These are phyloP conservation scores for Pyrgus malvae DNA, from an alignment of 2,888 invertebrate species.

Conservation along the genomic window DNA sequence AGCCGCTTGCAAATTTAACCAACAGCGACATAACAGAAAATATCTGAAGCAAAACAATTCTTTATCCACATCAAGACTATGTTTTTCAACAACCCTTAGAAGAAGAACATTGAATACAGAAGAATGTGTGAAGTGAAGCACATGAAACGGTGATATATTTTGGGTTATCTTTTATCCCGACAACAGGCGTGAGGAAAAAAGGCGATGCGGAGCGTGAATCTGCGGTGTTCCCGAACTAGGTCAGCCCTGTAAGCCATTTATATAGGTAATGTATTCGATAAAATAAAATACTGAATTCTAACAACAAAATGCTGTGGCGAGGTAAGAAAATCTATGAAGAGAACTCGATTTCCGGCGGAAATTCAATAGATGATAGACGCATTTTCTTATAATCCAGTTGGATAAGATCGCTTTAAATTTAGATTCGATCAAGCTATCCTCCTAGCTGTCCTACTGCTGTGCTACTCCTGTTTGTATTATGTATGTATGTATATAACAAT, in stretches of 20 bases:
- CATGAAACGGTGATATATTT: conserved; percentile 10
- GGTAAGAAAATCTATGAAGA: neutral
- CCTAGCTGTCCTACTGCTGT: too few species aligned
- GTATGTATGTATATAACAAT: too few species aligned
- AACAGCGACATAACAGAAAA: too few species aligned
- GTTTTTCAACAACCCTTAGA: neutral
- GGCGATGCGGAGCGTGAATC: conserved; percentile 5
- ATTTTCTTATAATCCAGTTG: too few species aligned
- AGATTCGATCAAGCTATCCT: too few species aligned
- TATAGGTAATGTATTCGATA: neutral
- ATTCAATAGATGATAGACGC: neutral
- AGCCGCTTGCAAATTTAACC: too few species aligned
- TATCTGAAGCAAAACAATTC: too few species aligned
- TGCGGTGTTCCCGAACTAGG: conserved; percentile 13
- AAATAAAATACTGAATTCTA: neutral
- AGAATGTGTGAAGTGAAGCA: conserved; percentile 9
- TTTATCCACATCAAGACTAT: too few species aligned
- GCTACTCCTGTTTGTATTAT: too few species aligned
- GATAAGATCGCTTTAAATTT: too few species aligned
- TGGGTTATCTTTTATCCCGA: conserved; percentile 11
- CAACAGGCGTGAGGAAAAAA: conserved; percentile 9
- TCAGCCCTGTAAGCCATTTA: conserved; percentile 12
- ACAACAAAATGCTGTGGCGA: neutral
- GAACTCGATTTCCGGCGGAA: neutral
- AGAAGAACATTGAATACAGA: neutral